Evolutionary conservation across 1,140 invertebrate genomes (phyloP).

Genomic region (Aphelinus atriplicis): DNA sequence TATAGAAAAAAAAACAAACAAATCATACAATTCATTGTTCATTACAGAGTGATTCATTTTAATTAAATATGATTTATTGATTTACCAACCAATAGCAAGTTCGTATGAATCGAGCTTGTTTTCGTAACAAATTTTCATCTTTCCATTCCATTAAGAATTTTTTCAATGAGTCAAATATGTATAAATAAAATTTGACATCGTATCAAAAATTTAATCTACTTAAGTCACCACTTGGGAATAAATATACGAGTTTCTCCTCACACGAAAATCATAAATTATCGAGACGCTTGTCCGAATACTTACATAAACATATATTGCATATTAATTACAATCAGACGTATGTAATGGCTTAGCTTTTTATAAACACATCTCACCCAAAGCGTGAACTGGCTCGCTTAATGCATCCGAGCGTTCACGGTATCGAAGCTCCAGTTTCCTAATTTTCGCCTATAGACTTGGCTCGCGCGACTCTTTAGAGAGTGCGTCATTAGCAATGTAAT

Average conservation of each 20-base stretch:
- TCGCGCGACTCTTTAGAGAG: not conserved
- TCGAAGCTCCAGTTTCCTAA: conserved; percentile 20
- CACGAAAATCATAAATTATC: conserved; percentile 18
- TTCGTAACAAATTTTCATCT: no score
- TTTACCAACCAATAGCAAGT: no score
- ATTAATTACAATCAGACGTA: conserved; percentile 16
- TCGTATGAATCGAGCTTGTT: no score
- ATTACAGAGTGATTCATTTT: not conserved
- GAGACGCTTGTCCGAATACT: not conserved
- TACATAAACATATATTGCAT: conserved; percentile 3
- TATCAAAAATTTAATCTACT: conserved; percentile 6
- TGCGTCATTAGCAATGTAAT: conserved; percentile 32
- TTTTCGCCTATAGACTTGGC: conserved; percentile 29
- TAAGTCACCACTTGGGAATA: not conserved
- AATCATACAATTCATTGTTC: not conserved
- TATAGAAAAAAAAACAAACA: no score
- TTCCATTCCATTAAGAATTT: no score
- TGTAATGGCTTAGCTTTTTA: conserved; percentile 17
- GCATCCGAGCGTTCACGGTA: not conserved
- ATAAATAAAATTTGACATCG: conserved; percentile 8
- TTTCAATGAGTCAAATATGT: no score
- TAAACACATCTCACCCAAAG: conserved; percentile 6
- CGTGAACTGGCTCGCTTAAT: conserved; percentile 5
- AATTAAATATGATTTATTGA: not conserved
- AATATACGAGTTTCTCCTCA: not conserved